phyloP scores from a whole-genome alignment of 2,113 vertebrate species.

The Ascaphus truei region DNA sequence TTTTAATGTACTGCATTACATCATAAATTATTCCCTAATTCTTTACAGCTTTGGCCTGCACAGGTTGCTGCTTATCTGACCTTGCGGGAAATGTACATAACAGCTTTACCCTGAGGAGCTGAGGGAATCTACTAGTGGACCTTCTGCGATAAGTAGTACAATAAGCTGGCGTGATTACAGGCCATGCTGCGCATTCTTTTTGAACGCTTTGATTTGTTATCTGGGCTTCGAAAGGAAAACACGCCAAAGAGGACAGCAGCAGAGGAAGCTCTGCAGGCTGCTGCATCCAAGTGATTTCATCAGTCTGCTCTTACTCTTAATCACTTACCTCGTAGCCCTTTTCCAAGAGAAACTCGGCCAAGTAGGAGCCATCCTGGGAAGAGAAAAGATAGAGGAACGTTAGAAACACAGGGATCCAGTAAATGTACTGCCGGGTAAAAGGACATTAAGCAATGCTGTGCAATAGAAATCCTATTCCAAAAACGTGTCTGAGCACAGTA shows the following conservation, averaged over 20 bases:
- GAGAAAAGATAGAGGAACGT: slow-evolving; percentile 45
- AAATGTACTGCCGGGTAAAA: not conserved
- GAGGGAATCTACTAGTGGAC: slow-evolving; percentile 54
- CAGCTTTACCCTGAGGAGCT: slow-evolving; percentile 50
- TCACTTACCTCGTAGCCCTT: slow-evolving; percentile 95
- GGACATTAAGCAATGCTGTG: too few species aligned
- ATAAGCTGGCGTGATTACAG: slow-evolving; percentile 72
- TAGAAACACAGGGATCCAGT: slow-evolving; percentile 20
- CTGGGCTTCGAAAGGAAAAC: slow-evolving; percentile 84
- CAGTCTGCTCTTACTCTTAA: slow-evolving; percentile 60
- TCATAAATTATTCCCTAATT: slow-evolving; percentile 53
- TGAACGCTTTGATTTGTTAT: slow-evolving; percentile 82
- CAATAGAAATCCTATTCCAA: not conserved
- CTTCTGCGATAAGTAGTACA: slow-evolving; percentile 70
- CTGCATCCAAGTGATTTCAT: slow-evolving; percentile 56
- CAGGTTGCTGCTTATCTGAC: slow-evolving; percentile 60
- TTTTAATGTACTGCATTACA: slow-evolving; percentile 43
- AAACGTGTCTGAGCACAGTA: not conserved
- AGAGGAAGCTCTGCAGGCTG: slow-evolving; percentile 57
- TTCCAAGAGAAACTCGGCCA: slow-evolving; percentile 93
- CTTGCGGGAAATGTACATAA: slow-evolving; percentile 52
- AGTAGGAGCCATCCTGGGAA: slow-evolving; percentile 94
- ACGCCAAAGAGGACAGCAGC: slow-evolving; percentile 52
- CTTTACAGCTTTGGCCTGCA: slow-evolving; percentile 41
- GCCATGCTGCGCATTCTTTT: slow-evolving; percentile 66